Percentiles rank a stretch among this genome's conserved stretches.
These are phyloP conservation scores for Misgurnus mizolepis DNA, from an alignment of 2,113 vertebrate species.

Conservation along the genomic window DNA sequence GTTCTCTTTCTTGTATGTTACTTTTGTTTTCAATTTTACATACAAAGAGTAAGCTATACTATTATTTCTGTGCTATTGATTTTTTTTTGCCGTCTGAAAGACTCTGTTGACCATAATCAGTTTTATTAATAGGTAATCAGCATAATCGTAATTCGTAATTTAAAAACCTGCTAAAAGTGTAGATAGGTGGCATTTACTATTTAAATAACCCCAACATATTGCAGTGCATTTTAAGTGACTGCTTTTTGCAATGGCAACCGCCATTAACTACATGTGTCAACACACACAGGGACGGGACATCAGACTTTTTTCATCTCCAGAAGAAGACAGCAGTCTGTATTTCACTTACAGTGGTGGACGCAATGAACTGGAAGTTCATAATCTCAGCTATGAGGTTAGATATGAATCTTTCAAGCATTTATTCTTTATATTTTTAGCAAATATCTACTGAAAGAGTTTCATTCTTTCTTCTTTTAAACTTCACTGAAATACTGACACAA, in stretches of 20 bases:
- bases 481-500: too few species aligned
- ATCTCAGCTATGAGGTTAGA: slow-evolving; percentile 89
- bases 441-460: too few species aligned
- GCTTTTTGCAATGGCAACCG: not conserved
- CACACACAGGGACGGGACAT: slow-evolving; percentile 66
- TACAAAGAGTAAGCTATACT: not conserved
- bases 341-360: slow-evolving; percentile 90
- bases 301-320: slow-evolving; percentile 79
- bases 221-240: not conserved
- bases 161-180: not conserved
- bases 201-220: too few species aligned
- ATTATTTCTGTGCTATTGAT: slow-evolving; percentile 11
- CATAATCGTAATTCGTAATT: not conserved
- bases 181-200: too few species aligned
- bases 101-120: not conserved
- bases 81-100: not conserved
- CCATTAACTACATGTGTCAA: not conserved
- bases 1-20: not conserved
- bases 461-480: too few species aligned
- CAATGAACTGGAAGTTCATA: slow-evolving; percentile 86
- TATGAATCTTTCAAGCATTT: not conserved
- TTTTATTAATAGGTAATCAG: not conserved
- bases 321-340: slow-evolving; percentile 92
- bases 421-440: too few species aligned
- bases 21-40: not conserved